Conservation (phyloP, 37 sponge, comb jelly and placozoan genomes). For the Crambe crambe region DNA sequence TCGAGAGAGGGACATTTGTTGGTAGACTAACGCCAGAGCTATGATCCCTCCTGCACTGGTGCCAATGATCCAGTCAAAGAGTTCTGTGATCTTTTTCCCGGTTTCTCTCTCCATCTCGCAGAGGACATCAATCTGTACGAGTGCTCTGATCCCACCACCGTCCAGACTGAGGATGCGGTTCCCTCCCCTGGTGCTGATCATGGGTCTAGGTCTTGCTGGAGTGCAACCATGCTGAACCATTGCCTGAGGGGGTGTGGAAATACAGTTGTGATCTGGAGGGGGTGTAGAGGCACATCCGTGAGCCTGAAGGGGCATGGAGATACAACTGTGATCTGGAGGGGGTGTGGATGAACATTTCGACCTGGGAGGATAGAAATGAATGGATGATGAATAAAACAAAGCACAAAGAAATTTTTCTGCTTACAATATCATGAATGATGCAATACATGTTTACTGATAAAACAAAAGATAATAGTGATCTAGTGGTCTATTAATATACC, state of each 20-base stretch:
- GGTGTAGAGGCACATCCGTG: neutral
- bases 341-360: neutral
- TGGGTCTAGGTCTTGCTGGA: no score
- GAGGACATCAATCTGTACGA: conserved; percentile 55
- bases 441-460: no score
- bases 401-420: no score
- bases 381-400: neutral
- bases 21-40: conserved; percentile 59
- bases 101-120: conserved; percentile 32
- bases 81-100: conserved; percentile 33
- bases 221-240: no score
- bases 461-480: no score
- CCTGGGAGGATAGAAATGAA: neutral
- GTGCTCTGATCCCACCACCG: conserved; percentile 64
- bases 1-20: conserved; percentile 8
- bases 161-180: conserved; percentile 48
- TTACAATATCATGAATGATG: no score
- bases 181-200: conserved; percentile 1
- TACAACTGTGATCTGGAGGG: neutral
- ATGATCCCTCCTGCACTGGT: conserved; percentile 56
- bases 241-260: no score
- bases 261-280: no score
- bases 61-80: conserved; percentile 67
- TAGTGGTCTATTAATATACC: neutral
- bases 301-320: neutral